Conservation (phyloP, 2,113 vertebrate genomes). For the Psammodynastes pulverulentus region DNA sequence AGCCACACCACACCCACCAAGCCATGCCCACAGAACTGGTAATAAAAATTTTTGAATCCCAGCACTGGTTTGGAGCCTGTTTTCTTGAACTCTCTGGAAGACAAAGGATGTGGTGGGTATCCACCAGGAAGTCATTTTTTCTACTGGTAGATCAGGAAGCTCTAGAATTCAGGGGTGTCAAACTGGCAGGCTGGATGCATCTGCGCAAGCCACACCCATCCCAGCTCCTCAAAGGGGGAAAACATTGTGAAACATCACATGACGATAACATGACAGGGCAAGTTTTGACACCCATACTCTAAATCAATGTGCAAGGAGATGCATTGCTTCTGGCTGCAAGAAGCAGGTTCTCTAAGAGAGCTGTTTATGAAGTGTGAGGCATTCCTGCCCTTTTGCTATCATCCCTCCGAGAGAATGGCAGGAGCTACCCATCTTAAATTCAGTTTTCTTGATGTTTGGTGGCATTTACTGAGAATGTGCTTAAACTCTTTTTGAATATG, state of each 20-base stretch:
- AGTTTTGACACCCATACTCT: too few species aligned
- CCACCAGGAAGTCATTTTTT: neutral
- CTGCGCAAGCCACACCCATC: too few species aligned
- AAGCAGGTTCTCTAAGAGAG: neutral
- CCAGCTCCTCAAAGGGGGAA: too few species aligned
- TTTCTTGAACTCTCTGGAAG: neutral
- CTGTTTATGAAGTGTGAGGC: neutral
- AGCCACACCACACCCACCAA: too few species aligned
- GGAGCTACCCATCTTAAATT: neutral
- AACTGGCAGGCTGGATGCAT: too few species aligned
- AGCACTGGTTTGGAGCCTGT: neutral
- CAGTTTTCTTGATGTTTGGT: neutral
- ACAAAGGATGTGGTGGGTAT: neutral
- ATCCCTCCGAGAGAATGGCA: neutral
- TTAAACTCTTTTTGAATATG: neutral
- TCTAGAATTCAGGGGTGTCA: neutral
- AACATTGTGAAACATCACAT: too few species aligned
- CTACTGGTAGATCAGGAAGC: neutral
- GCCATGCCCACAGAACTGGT: too few species aligned
- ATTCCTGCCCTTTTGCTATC: neutral
- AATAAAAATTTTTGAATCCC: too few species aligned
- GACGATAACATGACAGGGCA: too few species aligned
- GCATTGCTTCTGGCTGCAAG: neutral
- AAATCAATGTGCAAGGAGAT: neutral
- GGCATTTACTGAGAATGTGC: neutral